Conservation (phyloP, 2,888 invertebrate species). For the Dicycla oo region DNA sequence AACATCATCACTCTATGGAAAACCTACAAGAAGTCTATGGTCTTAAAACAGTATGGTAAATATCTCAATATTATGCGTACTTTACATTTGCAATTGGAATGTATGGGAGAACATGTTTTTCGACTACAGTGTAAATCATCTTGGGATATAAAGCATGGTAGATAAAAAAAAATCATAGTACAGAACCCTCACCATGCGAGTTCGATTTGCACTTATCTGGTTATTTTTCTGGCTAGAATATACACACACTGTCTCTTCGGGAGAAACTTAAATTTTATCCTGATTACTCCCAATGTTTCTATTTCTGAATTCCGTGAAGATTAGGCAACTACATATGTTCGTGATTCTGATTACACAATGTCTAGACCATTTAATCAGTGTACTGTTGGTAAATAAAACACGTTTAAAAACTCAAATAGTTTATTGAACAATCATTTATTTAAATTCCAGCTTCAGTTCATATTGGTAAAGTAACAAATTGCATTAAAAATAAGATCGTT, state of each 20-base stretch:
- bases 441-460: constrained; percentile 43
- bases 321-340: no score
- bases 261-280: not conserved
- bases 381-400: constrained; percentile 43
- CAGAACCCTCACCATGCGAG: no score
- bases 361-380: constrained; percentile 6
- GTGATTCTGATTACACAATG: not conserved
- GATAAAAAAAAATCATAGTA: no score
- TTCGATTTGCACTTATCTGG: not conserved
- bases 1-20: not conserved
- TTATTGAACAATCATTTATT: constrained; percentile 63
- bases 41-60: no score
- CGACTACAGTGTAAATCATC: no score
- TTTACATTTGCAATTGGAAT: no score
- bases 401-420: constrained; percentile 60
- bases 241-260: no score
- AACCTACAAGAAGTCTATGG: no score
- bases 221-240: not conserved
- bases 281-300: not conserved
- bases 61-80: no score
- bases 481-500: constrained; percentile 46
- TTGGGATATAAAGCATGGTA: no score
- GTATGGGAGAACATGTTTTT: no score
- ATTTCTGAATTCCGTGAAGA: not conserved
- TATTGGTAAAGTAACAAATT: constrained; percentile 51